phyloP scores from a whole-genome alignment of 35 echinoderm and acorn worm species.

The Nesometra sesokonis region DNA sequence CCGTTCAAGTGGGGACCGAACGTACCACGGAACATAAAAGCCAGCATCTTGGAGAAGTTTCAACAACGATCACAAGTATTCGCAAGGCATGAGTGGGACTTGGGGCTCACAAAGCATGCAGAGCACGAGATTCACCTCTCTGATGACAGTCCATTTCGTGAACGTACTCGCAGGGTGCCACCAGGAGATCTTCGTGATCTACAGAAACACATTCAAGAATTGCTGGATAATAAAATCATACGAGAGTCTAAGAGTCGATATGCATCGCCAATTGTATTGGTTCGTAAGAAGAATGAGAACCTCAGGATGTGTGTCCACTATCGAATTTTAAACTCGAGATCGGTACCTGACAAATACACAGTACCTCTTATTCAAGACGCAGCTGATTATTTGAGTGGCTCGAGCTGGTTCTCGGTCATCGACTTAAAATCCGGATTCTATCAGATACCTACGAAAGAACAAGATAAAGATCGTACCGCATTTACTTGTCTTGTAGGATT shows the following conservation, averaged over 20 bases:
- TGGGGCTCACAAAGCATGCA: not conserved
- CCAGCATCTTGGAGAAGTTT: not conserved
- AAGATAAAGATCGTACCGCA: constrained; percentile 59
- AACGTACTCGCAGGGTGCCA: constrained; percentile 20
- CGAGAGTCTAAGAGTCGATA: constrained; percentile 43
- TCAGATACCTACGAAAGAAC: constrained; percentile 44
- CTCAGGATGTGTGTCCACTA: constrained; percentile 57
- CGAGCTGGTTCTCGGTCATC: constrained; percentile 54
- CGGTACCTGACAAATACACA: constrained; percentile 40
- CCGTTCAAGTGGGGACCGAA: constrained; percentile 52
- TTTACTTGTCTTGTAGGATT: constrained; percentile 66
- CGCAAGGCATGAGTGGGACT: constrained; percentile 14
- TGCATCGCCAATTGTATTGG: constrained; percentile 45
- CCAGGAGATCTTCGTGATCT: constrained; percentile 42
- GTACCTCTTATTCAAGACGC: constrained; percentile 53
- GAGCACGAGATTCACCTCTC: constrained; percentile 28
- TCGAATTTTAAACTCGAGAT: constrained; percentile 40
- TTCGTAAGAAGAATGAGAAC: constrained; percentile 51
- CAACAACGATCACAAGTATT: constrained; percentile 13
- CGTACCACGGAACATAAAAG: constrained; percentile 11
- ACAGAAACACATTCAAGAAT: constrained; percentile 20
- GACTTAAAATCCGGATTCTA: constrained; percentile 70
- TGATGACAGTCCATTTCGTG: constrained; percentile 41
- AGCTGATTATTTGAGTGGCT: constrained; percentile 27
- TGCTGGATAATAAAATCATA: constrained; percentile 45